Evolutionary conservation across 2,113 vertebrate species (phyloP), one percentile per base, ranked within the genome.

Genomic region (Ovis canadensis): DNA sequence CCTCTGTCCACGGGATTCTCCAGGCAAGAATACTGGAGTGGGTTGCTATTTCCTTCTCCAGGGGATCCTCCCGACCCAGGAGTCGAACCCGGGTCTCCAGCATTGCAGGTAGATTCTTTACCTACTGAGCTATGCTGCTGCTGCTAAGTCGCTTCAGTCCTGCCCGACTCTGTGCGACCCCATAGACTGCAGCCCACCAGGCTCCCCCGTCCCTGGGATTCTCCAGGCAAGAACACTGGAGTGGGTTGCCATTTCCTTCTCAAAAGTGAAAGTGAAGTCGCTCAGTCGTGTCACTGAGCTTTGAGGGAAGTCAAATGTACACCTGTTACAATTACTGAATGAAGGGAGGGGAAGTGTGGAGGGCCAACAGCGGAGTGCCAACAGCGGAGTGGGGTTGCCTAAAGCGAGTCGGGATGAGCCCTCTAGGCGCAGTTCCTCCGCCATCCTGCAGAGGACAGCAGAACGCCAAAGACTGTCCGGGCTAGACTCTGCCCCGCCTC

Each of bases 371-470:
- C 5, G 1, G 16, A 23, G 5, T 15, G 23, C 52, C 54, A 55
- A 27, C 7, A 25, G 62, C 4, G 1, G 19, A 27, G 6, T 10
- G 27, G 7, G 52, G 52, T 25, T 9, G 12, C 36, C 45, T 0
- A 57, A 60, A 60, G 19, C 1, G 0, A 27, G 10, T 57, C 29
- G 7, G 33, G n/a, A 86, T 1, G 31, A 62, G 15, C 6, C 16
- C 25, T 36, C 43, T 27, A n/a, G 0, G 33, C 14, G 59, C 50
- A 97, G 81, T 88, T 96, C 94, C 94, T 36, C 54, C 13, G 4
- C 48, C 5, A 43, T 33, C 88, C 97, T 91, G 91, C 55, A 98
- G 98, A 93, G 96, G 94, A 94, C 94, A 90, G 86, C 71, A 74
- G 16, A 48, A 11, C 71, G 43, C 45, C 57, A 59, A 62, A 17